Conservation (phyloP, 2,113 vertebrate species). For the Ivindomyrus marchei region DNA sequence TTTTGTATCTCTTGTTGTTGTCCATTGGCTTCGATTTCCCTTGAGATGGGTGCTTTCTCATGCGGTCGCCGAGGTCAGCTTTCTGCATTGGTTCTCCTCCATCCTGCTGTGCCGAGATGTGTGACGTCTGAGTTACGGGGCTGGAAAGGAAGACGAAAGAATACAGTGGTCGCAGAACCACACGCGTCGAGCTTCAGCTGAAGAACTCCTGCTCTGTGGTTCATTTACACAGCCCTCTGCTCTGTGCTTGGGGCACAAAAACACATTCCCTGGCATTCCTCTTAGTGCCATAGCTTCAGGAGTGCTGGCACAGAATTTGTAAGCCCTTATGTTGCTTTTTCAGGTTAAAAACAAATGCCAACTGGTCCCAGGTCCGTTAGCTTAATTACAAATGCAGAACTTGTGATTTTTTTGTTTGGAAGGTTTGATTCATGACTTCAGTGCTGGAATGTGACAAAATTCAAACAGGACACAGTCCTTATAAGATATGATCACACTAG, state of each 20-base stretch:
- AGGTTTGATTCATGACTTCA: not conserved
- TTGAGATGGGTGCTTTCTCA: constrained; percentile 33
- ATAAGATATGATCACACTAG: not conserved
- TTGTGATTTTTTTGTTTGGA: not conserved
- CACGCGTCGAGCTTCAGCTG: not conserved
- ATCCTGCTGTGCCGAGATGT: not conserved
- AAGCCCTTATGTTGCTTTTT: not conserved
- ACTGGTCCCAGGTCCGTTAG: not conserved
- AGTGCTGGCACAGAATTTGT: not conserved
- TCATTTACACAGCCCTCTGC: not conserved
- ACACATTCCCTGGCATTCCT: not conserved
- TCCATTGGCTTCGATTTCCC: constrained; percentile 40
- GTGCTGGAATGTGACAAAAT: not conserved
- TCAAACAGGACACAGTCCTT: not conserved
- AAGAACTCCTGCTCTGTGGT: not conserved
- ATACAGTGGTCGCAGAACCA: not conserved
- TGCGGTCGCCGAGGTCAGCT: constrained; percentile 19
- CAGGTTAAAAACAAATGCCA: not conserved
- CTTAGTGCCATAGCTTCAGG: not conserved
- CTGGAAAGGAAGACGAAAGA: not conserved
- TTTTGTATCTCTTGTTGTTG: constrained; percentile 38
- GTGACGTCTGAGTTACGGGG: not conserved
- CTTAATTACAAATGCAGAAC: not conserved
- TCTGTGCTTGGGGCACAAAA: not conserved
- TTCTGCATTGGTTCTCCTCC: not conserved